phyloP scores from a whole-genome alignment of 2,888 invertebrate species.

The Chrysotoxum bicinctum region DNA sequence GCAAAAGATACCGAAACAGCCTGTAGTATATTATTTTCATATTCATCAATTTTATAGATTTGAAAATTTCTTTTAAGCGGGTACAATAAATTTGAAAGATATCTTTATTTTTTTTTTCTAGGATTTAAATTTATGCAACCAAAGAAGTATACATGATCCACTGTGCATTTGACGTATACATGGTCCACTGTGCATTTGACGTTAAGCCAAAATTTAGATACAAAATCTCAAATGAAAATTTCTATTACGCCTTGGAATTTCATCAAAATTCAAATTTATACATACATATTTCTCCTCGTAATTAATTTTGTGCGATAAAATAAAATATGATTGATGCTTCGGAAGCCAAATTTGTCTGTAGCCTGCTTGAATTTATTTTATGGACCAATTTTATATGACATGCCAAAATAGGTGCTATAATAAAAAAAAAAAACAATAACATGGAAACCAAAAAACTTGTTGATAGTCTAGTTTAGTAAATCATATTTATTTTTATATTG shows the following conservation, averaged over 20 bases:
- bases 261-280: neutral
- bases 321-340: conserved; percentile 16
- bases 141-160: too few species aligned
- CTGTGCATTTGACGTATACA: too few species aligned
- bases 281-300: neutral
- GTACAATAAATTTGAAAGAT: too few species aligned
- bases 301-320: conserved; percentile 20
- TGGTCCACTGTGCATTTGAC: too few species aligned
- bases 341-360: neutral
- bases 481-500: neutral
- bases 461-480: conserved; percentile 22
- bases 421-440: neutral
- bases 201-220: too few species aligned
- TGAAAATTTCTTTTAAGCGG: too few species aligned
- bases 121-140: too few species aligned
- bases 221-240: neutral
- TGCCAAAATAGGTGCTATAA: conserved; percentile 7
- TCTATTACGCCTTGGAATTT: neutral
- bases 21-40: too few species aligned
- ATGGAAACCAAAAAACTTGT: conserved; percentile 12
- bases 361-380: neutral
- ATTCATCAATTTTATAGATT: too few species aligned
- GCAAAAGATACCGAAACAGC: too few species aligned
- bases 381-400: conserved; percentile 13
- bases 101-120: too few species aligned